Evolutionary conservation across 2,888 invertebrate species (phyloP), one percentile per base, ranked within the genome.

Genomic region (Eurytoma californica): DNA sequence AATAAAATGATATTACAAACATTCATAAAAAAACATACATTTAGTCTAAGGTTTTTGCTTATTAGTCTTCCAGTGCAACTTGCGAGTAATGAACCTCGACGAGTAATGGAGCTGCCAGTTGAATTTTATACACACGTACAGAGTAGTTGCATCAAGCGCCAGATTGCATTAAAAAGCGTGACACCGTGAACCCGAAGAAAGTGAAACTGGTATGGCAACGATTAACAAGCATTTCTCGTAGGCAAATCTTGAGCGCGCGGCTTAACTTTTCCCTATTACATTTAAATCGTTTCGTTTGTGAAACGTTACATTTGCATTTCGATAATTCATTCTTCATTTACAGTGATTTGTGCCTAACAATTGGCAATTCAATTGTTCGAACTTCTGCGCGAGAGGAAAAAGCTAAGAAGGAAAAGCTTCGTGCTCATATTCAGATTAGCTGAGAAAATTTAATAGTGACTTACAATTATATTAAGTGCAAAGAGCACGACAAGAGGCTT

Each of bases 141-240:
- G 3, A 16, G 14, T 18, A 53, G 60, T 76, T 63, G 55, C 76
- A 69, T 76, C 76, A 63, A 69, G 53, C 68, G 53, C 4, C 13
- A 28, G 69, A 76, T 76, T 76, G 68, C 69, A 63, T 67, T 76
- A 61, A 76, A 55, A 76, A 61, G 30, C 63, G 47, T 55, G 69
- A 69, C 76, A 69, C 55, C 60, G 28, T 61, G 61, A 76, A 69
- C 63, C 47, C 55, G 39, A 76, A 76, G 69, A 76, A 76, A 76
- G 76, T 76, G 61, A 76, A 76, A 76, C 47, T 63, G 18, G 47
- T n/a, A 49, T 47, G 49, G 18, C 7, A 58, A 39, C 13, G 3
- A 18, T 16, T 58, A 16, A 58, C 57, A 58, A 39, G 7, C 20
- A 58, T 49, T 24, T 14, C 24, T 9, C 16, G 7, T 39, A 20